Evolutionary conservation across 2,797 vertebrate species (phyloP), one percentile per base, ranked within the genome.

Genomic region (Sylvia borin): DNA sequence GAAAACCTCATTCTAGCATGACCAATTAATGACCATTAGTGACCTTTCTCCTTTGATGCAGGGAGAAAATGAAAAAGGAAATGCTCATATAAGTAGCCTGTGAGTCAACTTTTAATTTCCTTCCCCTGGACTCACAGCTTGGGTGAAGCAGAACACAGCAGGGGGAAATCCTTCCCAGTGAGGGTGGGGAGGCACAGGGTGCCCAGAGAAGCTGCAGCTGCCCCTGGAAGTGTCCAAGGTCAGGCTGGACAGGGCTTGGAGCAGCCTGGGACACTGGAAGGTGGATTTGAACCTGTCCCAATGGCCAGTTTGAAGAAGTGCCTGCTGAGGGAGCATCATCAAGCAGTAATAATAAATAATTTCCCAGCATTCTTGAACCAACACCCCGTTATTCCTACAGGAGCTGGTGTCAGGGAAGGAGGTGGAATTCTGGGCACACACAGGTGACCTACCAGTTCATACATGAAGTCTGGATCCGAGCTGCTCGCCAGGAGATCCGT

Each of bases 401-500:
- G 7, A 90, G 75, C 19, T 5, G 32, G 9, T 55, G 65, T n/a
- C 50, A 72, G 32, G 10, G 16, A 68, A 68, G 42, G 42, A 78
- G 54, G 73, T 14, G 55, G 32, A 76, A 16, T 12, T 50, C 57
- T 32, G 11, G 19, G 61, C 12, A 66, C 79, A 78, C 81, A 84
- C 4, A 96, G 72, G 60, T 72, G 73, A 96, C 99, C 98, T 97
- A 99, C 99, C 99, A 99, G 97, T 97, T 99, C 99, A 91, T 99
- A 99, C 99, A 99, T 99, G 98, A 99, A 99, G 98, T 99, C 99
- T 97, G 99, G 99, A 97, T 99, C 99, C 66, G 99, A 99, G 98
- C 98, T 99, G 98, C 98, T 99, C 60, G 99, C 98, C 96, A 99
- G 98, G 95, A 99, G 98, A 96, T 99, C 99, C 42, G 99, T 99